These are phyloP conservation scores for Nemoura dubitans DNA, from an alignment of 2,888 invertebrate species.

Conservation along the genomic window DNA sequence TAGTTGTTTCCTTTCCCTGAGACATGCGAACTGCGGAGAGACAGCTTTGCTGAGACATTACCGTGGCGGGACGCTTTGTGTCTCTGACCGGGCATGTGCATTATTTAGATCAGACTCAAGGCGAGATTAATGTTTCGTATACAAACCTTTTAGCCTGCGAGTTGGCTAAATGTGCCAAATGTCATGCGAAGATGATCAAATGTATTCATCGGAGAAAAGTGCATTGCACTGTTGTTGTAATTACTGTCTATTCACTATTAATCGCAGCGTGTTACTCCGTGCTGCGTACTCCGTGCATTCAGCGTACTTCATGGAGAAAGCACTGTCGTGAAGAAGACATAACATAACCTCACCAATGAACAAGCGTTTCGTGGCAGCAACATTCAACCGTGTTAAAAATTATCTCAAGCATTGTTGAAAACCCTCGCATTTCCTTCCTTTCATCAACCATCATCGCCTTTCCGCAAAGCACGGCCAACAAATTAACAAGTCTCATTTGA, in stretches of 20 bases:
- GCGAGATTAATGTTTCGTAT: background rate
- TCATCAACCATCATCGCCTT: background rate
- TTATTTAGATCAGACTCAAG: background rate
- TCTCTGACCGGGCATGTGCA: background rate
- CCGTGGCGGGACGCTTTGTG: background rate
- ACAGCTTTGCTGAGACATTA: background rate
- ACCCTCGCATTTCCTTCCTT: background rate
- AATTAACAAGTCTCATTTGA: background rate
- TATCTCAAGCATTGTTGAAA: background rate
- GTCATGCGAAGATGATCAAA: background rate
- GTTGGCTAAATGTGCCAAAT: background rate
- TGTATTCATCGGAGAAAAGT: background rate
- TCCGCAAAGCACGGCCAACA: background rate
- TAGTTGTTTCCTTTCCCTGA: background rate
- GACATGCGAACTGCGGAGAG: background rate
- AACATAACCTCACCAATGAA: background rate
- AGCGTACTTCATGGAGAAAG: background rate
- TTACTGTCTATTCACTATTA: background rate
- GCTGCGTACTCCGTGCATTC: no score
- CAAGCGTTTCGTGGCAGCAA: background rate
- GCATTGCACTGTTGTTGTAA: background rate
- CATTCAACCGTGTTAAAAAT: background rate
- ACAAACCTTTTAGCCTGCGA: background rate
- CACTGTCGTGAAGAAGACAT: background rate
- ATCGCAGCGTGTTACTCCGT: no score